Percentiles rank a stretch among this genome's conserved stretches.
Conservation (phyloP, 2,113 vertebrate genomes). For the Panthera leo region DNA sequence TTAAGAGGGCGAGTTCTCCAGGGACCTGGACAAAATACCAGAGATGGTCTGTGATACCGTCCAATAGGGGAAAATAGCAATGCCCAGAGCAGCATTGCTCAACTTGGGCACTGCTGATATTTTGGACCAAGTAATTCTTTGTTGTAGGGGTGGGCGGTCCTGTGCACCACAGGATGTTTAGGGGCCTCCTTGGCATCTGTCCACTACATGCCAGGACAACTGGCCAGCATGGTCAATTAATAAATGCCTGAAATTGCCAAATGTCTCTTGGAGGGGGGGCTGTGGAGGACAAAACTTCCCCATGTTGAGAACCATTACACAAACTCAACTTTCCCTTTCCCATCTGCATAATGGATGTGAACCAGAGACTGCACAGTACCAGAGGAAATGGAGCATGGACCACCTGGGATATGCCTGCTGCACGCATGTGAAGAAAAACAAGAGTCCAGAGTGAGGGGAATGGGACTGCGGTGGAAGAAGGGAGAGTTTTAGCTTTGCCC, state of each 20-base stretch:
- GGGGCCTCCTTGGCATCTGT: neutral
- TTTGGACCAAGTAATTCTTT: neutral
- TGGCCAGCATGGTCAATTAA: neutral
- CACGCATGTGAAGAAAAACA: neutral
- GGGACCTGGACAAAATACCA: neutral
- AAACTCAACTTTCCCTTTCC: neutral
- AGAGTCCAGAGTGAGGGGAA: neutral
- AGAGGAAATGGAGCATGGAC: neutral
- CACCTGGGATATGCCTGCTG: no score
- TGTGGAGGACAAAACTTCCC: neutral
- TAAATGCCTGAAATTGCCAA: neutral
- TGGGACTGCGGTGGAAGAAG: neutral
- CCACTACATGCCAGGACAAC: neutral
- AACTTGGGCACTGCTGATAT: neutral
- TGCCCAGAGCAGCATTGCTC: neutral
- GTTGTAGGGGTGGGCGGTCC: neutral
- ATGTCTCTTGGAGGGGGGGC: neutral
- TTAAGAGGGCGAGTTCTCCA: neutral
- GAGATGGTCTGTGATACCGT: neutral
- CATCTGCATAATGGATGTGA: neutral
- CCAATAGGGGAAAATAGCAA: neutral
- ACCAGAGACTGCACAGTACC: neutral
- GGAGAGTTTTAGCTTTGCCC: neutral
- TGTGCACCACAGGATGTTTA: neutral
- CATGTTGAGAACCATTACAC: neutral